Conservation (phyloP, 2,113 vertebrate species). For the Clarias magur region DNA sequence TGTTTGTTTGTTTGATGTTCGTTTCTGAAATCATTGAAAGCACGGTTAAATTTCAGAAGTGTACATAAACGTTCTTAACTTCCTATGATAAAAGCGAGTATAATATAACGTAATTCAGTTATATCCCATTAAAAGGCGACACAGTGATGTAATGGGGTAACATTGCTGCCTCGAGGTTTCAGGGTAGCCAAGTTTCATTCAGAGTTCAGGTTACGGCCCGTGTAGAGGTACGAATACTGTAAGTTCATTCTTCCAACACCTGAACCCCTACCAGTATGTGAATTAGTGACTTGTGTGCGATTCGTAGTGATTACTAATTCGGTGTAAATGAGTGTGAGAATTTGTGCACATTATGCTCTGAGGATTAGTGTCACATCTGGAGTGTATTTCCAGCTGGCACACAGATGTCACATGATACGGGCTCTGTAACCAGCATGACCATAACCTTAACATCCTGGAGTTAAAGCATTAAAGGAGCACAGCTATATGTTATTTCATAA, state of each 20-base stretch:
- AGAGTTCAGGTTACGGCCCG: too few species aligned
- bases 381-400: background rate
- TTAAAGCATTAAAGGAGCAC: background rate
- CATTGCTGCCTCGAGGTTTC: background rate
- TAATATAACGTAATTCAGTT: slow-evolving; percentile 17
- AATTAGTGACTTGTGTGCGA: too few species aligned
- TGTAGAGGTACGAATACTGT: background rate
- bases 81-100: slow-evolving; percentile 1
- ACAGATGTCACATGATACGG: background rate
- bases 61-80: background rate
- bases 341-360: background rate
- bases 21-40: background rate
- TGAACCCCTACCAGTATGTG: background rate
- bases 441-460: background rate
- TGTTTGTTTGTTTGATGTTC: slow-evolving; percentile 19
- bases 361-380: background rate
- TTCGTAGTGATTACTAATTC: too few species aligned
- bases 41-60: background rate
- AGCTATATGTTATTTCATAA: background rate
- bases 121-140: background rate
- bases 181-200: background rate
- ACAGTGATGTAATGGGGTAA: too few species aligned
- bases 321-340: background rate
- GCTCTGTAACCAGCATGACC: background rate
- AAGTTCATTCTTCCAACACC: background rate